Evolutionary conservation across 1,140 invertebrate genomes (phyloP), one percentile per base, ranked within the genome.

Genomic region (Cotesia vestalis): DNA sequence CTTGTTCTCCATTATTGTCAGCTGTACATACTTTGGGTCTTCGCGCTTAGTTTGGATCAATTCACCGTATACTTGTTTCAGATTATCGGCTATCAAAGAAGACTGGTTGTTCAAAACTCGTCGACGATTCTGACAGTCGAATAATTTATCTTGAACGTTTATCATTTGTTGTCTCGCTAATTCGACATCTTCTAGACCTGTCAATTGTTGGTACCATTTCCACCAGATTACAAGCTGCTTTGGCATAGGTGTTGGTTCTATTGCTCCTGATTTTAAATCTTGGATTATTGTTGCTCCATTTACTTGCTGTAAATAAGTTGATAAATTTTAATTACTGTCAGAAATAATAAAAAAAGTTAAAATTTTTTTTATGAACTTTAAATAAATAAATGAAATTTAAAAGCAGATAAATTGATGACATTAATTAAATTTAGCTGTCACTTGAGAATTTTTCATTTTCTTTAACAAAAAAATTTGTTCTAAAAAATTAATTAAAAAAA

Each of bases 201-300:
- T 80, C 36, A 87, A 69, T 68, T 85, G 75, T 68, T 86, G 82
- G 70, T 86, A 87, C 85, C 85, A 86, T 66, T 81, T 78, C 83
- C 80, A 84, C 75, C 78, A 81, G 69, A 78, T 78, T 1, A 85
- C 66, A 4, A 87, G 55, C 67, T 66, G 77, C 20, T 75, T 76
- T 73, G 84, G 83, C 35, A 87, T 72, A 4, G 81, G 80, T 27
- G 61, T 76, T 12, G 78, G 68, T 55, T 82, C 55, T 14, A 84
- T 40, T 3, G 76, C 36, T 34, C 78, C 38, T 11, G 64, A 34
- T 71, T 79, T 79, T 20, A 82, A 61, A 75, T 84, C 78, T 76
- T 85, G 81, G 38, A 84, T 80, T 14, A 85, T 75, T 1, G 76
- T 78, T 36, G 73, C 55, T 53, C 73, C 79, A 59, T 79, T 82